Conservation (phyloP, 2,113 vertebrate species). For the Cryptotis parvus region DNA sequence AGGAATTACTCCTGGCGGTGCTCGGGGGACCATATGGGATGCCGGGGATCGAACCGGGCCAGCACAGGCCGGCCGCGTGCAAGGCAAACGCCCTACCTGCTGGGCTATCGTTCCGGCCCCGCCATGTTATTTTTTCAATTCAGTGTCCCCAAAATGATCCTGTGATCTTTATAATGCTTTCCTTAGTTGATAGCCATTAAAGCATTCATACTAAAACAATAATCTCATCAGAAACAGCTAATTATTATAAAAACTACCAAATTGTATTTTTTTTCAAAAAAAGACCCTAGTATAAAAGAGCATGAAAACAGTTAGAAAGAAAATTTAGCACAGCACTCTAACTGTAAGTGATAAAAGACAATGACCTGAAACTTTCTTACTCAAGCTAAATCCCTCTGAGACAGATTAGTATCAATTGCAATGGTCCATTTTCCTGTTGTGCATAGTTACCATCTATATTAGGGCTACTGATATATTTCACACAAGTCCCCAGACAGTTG, state of each 20-base stretch:
- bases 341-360: not conserved
- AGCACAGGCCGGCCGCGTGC: too few relatives aligned
- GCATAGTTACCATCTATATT: not conserved
- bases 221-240: not conserved
- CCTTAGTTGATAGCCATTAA: not conserved
- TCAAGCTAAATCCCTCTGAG: not conserved
- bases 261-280: not conserved
- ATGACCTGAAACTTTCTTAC: not conserved
- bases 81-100: too few relatives aligned
- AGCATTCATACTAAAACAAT: not conserved
- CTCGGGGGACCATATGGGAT: too few relatives aligned
- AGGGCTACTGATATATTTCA: conserved; percentile 42
- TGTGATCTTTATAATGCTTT: not conserved
- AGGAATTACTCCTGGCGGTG: too few relatives aligned
- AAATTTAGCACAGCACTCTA: not conserved
- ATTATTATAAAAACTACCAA: not conserved
- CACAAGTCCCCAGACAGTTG: not conserved
- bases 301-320: not conserved
- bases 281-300: not conserved
- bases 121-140: conserved; percentile 23
- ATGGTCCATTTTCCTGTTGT: not conserved
- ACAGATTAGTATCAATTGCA: not conserved
- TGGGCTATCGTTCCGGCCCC: too few relatives aligned
- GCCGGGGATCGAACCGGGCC: too few relatives aligned
- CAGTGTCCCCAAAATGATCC: not conserved